Conservation (phyloP, 2,113 vertebrate genomes). For the Brachyistius frenatus region DNA sequence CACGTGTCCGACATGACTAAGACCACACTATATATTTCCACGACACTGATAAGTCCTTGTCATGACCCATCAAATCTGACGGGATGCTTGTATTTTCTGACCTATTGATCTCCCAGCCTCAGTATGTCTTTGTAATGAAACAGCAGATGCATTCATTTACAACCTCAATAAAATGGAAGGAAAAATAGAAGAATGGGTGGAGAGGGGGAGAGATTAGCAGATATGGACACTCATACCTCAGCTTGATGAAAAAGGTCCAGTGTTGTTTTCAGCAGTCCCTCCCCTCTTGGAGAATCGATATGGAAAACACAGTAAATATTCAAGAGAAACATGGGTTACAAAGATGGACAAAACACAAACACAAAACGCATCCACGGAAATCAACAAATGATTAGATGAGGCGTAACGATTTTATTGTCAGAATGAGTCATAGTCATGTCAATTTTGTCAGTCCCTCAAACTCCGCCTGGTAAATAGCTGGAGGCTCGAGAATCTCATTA, state of each 20-base stretch:
- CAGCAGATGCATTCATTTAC: slow-evolving; percentile 35
- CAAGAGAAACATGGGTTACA: slow-evolving; percentile 39
- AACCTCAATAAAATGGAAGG: slow-evolving; percentile 20
- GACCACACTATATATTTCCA: neutral
- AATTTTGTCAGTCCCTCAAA: slow-evolving; percentile 14
- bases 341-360: slow-evolving; percentile 17
- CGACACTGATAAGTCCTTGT: slow-evolving; percentile 16
- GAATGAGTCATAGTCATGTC: slow-evolving; percentile 30
- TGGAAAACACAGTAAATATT: slow-evolving; percentile 45
- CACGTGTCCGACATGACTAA: neutral
- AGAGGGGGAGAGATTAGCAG: slow-evolving; percentile 5
- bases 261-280: slow-evolving; percentile 95
- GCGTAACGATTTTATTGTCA: slow-evolving; percentile 18
- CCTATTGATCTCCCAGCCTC: slow-evolving; percentile 24
- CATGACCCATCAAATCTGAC: slow-evolving; percentile 23
- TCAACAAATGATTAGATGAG: slow-evolving; percentile 18
- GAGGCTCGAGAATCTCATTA: slow-evolving; percentile 29
- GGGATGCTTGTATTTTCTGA: slow-evolving; percentile 19
- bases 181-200: slow-evolving; percentile 13
- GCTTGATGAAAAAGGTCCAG: slow-evolving; percentile 95
- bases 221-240: slow-evolving; percentile 85
- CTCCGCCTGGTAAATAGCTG: slow-evolving; percentile 15
- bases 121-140: slow-evolving; percentile 26
- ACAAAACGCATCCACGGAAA: slow-evolving; percentile 35
- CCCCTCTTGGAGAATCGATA: slow-evolving; percentile 88